A percentile compares a stretch with the other conserved stretches of the same genome.
Evolutionary conservation across 2,113 vertebrate genomes (phyloP).

Genomic region (Entomyzon cyanotis): DNA sequence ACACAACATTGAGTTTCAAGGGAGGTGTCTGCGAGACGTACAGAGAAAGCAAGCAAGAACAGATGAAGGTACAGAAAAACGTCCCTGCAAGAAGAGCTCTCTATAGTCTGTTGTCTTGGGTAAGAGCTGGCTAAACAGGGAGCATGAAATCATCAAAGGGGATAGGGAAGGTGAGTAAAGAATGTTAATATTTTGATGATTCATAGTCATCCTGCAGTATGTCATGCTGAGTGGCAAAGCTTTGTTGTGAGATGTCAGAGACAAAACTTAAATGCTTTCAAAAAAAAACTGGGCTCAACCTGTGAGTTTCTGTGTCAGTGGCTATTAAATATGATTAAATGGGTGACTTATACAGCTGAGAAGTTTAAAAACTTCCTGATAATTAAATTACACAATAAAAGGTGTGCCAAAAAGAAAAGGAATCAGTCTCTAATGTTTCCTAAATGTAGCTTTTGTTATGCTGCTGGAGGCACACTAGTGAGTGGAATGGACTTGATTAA

Average conservation of each 20-base stretch:
- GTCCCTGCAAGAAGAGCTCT: not conserved
- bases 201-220: not conserved
- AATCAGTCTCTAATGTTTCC: not conserved
- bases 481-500: not conserved
- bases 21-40: not conserved
- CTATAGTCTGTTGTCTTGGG: not conserved
- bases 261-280: not conserved
- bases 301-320: not conserved
- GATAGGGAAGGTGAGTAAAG: not conserved
- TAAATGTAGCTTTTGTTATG: not conserved
- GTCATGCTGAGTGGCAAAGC: not conserved
- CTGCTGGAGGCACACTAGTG: not conserved
- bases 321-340: not conserved
- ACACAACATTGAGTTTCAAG: not conserved
- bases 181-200: not conserved
- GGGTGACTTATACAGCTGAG: not conserved
- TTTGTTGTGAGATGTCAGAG: conserved; percentile 4
- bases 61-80: not conserved
- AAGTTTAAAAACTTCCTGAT: not conserved
- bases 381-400: not conserved
- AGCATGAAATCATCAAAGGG: not conserved
- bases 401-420: not conserved
- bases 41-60: not conserved
- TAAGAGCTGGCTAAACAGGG: not conserved
- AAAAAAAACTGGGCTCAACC: not conserved